phyloP scores from a whole-genome alignment of 2,888 invertebrate species.

The Hyposoter dolosus region DNA sequence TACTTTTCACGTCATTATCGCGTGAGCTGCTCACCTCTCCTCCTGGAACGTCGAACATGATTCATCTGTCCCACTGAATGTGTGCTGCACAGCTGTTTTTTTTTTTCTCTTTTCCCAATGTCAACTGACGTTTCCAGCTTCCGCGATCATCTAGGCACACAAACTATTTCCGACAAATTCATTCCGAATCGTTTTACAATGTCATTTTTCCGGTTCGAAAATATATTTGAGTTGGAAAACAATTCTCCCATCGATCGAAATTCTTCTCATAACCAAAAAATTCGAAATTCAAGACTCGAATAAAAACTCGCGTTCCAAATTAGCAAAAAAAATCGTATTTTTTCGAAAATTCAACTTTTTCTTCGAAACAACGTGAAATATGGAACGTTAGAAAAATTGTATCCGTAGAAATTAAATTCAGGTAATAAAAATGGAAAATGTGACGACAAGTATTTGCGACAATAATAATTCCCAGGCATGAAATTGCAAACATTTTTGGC shows the following conservation, averaged over 20 bases:
- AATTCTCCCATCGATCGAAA: background rate
- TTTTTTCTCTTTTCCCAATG: background rate
- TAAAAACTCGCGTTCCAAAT: background rate
- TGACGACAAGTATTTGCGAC: background rate
- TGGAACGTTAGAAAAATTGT: background rate
- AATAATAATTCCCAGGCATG: background rate
- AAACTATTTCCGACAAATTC: background rate
- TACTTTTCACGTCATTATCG: slow-evolving; percentile 49
- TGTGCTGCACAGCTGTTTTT: slow-evolving; percentile 13
- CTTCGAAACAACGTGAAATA: no score
- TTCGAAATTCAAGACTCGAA: background rate
- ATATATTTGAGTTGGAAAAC: background rate
- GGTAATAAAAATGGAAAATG: background rate
- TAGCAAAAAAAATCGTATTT: background rate
- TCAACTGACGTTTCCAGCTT: slow-evolving; percentile 14
- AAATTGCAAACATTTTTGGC: background rate
- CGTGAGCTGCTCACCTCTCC: slow-evolving; percentile 21
- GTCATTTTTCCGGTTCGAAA: background rate
- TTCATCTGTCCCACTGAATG: background rate
- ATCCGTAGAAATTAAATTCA: background rate
- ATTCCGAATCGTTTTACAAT: background rate
- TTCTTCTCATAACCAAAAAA: background rate
- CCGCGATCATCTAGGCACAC: background rate
- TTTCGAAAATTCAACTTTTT: background rate
- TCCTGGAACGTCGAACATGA: slow-evolving; percentile 35